These are phyloP conservation scores for Etia nguti DNA, from an alignment of 2,113 vertebrate species.

Conservation along the genomic window DNA sequence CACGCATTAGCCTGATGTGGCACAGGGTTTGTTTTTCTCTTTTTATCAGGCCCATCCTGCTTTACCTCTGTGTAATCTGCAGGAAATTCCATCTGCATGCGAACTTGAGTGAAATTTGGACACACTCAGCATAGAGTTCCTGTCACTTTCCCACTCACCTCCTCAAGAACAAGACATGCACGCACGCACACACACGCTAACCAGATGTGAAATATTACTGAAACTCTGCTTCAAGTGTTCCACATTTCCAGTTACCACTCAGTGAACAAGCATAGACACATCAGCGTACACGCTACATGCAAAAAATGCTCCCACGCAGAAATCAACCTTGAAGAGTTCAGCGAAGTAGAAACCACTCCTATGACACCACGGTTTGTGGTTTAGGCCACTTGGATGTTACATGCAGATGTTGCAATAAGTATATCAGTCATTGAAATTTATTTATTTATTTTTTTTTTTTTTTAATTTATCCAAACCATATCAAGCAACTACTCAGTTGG, in stretches of 20 bases:
- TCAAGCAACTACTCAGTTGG: background rate
- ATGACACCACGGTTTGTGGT: constrained; percentile 37
- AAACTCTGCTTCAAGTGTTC: background rate
- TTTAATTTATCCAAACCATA: background rate
- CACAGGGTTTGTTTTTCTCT: constrained; percentile 48
- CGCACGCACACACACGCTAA: background rate
- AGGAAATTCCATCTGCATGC: constrained; percentile 73
- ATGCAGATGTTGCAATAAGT: constrained; percentile 24
- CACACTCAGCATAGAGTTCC: constrained; percentile 48
- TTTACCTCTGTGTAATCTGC: constrained; percentile 65
- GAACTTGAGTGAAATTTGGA: constrained; percentile 58
- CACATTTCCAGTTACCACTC: constrained; percentile 28
- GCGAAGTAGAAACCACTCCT: background rate
- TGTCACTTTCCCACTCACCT: constrained; percentile 52
- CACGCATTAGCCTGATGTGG: constrained; percentile 41
- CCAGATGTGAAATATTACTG: constrained; percentile 25
- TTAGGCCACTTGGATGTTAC: constrained; percentile 11
- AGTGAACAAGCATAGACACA: constrained; percentile 18
- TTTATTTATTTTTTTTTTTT: background rate
- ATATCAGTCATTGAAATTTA: background rate
- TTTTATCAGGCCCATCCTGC: constrained; percentile 47
- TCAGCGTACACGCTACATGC: background rate
- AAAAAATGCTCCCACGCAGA: constrained; percentile 20
- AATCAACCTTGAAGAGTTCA: background rate
- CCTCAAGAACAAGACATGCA: background rate